phyloP scores from a whole-genome alignment of 1,140 invertebrate genomes.

The Asbolus verrucosus region DNA sequence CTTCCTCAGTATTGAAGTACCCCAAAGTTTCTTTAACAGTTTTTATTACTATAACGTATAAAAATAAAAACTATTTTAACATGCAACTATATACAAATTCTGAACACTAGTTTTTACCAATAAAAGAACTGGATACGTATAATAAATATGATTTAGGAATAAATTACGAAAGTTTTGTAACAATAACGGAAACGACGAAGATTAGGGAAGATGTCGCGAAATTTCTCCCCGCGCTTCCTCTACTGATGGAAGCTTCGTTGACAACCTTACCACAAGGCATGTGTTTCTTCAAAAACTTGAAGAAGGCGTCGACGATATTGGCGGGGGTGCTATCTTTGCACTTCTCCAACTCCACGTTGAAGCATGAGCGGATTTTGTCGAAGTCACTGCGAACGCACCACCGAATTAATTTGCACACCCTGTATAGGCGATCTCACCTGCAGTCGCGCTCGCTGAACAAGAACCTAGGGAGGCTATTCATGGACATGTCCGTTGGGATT shows the following conservation, averaged over 20 bases:
- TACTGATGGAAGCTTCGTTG: not conserved
- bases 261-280: slow-evolving; percentile 72
- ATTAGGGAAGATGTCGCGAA: not conserved
- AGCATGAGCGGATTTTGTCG: slow-evolving; percentile 72
- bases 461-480: slow-evolving; percentile 69
- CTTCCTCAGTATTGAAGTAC: too few species aligned
- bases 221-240: not conserved
- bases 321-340: slow-evolving; percentile 81
- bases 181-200: too few species aligned
- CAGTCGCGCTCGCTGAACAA: slow-evolving; percentile 69
- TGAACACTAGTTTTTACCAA: too few species aligned
- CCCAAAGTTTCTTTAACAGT: too few species aligned
- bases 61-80: too few species aligned
- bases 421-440: slow-evolving; percentile 65
- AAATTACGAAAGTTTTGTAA: too few species aligned
- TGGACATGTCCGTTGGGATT: slow-evolving; percentile 65
- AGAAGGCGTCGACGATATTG: slow-evolving; percentile 82
- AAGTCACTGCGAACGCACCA: slow-evolving; percentile 72
- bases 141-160: too few species aligned
- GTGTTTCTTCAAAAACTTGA: slow-evolving; percentile 77
- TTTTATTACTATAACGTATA: too few species aligned
- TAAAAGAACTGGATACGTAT: too few species aligned
- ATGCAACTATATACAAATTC: too few species aligned
- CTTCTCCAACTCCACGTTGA: slow-evolving; percentile 73
- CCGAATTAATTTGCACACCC: too few species aligned